These are phyloP conservation scores for Ceratina japonica DNA, from an alignment of 1,140 invertebrate species.

Conservation along the genomic window DNA sequence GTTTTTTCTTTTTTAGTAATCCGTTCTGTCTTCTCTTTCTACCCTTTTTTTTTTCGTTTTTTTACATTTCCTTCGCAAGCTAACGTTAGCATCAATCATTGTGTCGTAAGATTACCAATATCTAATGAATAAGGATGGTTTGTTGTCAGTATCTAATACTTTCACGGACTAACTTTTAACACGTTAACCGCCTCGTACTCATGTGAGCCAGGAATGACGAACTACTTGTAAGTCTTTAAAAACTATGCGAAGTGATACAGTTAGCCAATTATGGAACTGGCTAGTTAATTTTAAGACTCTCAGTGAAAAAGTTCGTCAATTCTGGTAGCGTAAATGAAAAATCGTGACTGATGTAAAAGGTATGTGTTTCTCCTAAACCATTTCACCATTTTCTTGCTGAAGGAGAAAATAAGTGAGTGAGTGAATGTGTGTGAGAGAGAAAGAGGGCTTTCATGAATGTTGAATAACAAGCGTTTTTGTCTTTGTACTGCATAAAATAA, in stretches of 20 bases:
- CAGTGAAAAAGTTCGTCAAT: no score
- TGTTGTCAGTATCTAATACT: constrained; percentile 59
- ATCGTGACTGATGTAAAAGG: constrained; percentile 48
- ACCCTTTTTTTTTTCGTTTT: constrained; percentile 12
- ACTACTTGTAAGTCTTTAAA: no score
- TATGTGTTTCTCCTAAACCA: constrained; percentile 39
- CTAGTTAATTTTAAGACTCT: no score
- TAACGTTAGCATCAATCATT: constrained; percentile 60
- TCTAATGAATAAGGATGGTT: constrained; percentile 58
- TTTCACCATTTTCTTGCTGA: constrained; percentile 27
- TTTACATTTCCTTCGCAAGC: not conserved
- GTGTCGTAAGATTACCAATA: constrained; percentile 63
- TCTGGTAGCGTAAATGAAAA: constrained; percentile 53
- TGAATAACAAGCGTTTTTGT: constrained; percentile 16
- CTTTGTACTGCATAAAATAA: constrained; percentile 44
- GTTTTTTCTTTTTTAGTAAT: constrained; percentile 6
- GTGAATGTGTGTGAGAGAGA: constrained; percentile 18
- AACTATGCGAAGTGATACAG: no score
- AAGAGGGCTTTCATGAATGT: constrained; percentile 39
- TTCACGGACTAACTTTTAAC: constrained; percentile 62
- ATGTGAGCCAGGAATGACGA: constrained; percentile 33
- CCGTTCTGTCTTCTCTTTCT: constrained; percentile 12
- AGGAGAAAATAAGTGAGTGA: not conserved
- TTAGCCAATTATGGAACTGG: no score
- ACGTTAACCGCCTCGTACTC: constrained; percentile 60